Percentiles rank a stretch among this genome's conserved stretches.
Conservation (phyloP, 2,113 vertebrate species). For the Tragelaphus strepsiceros region DNA sequence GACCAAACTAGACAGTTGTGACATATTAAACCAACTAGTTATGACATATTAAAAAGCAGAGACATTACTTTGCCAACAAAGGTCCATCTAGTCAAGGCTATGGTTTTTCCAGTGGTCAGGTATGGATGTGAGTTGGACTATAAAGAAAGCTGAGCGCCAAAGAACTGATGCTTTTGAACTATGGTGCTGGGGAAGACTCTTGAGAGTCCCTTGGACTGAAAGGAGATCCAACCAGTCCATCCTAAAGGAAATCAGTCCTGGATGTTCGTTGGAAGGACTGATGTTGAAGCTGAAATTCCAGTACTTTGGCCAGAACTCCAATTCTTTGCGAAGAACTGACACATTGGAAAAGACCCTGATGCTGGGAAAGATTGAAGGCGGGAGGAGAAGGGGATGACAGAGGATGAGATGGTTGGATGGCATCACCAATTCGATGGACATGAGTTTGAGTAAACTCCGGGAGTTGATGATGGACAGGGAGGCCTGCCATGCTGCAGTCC, state of each 20-base stretch:
- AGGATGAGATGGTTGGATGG: background rate
- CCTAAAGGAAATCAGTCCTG: background rate
- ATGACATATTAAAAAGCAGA: background rate
- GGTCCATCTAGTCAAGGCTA: background rate
- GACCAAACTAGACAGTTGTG: background rate
- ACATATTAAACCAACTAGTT: background rate
- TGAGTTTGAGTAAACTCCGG: background rate
- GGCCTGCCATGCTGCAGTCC: background rate
- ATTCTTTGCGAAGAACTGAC: background rate
- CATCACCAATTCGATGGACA: background rate
- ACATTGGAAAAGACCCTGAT: background rate
- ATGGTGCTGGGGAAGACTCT: background rate
- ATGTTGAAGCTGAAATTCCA: background rate
- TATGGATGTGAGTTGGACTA: background rate
- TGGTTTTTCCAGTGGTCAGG: background rate
- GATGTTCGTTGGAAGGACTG: background rate
- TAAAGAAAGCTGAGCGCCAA: background rate
- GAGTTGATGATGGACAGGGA: background rate
- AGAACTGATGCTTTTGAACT: background rate
- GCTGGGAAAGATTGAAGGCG: background rate
- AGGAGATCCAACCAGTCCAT: background rate
- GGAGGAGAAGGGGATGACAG: background rate
- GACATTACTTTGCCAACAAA: background rate
- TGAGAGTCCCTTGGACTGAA: background rate
- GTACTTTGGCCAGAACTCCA: background rate